Percentiles rank a stretch among this genome's conserved stretches.
phyloP scores from a whole-genome alignment of 92 coral and sea anemone species.

The Pocillopora grandis region DNA sequence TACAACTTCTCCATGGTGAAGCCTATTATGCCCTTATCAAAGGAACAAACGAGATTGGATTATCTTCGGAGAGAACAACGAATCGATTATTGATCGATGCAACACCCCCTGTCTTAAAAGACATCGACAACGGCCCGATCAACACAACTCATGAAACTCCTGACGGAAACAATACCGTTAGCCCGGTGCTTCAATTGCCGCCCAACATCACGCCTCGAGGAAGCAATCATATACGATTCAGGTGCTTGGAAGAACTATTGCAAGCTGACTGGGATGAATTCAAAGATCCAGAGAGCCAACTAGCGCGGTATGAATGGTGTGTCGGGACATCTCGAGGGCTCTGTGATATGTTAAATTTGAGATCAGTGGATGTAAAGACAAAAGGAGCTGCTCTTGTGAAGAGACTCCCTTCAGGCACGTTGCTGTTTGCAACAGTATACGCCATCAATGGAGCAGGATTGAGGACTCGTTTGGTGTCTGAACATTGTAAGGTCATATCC shows the following conservation, averaged over 20 bases:
- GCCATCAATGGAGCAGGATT: slow-evolving; percentile 77
- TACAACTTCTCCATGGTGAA: slow-evolving; percentile 59
- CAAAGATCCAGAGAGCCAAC: slow-evolving; percentile 77
- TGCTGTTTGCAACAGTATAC: slow-evolving; percentile 69
- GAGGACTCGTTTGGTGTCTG: slow-evolving; percentile 56
- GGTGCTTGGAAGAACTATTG: slow-evolving; percentile 71
- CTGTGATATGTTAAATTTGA: slow-evolving; percentile 71
- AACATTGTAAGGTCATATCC: slow-evolving; percentile 53
- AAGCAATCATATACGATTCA: slow-evolving; percentile 49
- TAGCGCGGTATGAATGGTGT: slow-evolving; percentile 74
- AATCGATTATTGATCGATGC: slow-evolving; percentile 66
- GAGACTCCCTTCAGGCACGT: slow-evolving; percentile 61
- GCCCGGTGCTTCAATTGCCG: background rate
- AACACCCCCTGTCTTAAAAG: slow-evolving; percentile 67
- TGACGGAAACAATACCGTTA: slow-evolving; percentile 20
- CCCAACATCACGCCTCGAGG: background rate
- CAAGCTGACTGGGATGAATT: slow-evolving; percentile 84
- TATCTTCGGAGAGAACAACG: slow-evolving; percentile 52
- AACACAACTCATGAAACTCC: slow-evolving; percentile 43
- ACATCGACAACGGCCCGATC: slow-evolving; percentile 17
- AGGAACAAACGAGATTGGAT: slow-evolving; percentile 79
- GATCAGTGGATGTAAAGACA: slow-evolving; percentile 30
- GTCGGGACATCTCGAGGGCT: slow-evolving; percentile 74
- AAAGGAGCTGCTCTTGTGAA: slow-evolving; percentile 61
- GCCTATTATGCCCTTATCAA: slow-evolving; percentile 65